Base-by-base conservation (phyloP, 1,140 invertebrate species). In the Hydropsyche tenuis region DNA sequence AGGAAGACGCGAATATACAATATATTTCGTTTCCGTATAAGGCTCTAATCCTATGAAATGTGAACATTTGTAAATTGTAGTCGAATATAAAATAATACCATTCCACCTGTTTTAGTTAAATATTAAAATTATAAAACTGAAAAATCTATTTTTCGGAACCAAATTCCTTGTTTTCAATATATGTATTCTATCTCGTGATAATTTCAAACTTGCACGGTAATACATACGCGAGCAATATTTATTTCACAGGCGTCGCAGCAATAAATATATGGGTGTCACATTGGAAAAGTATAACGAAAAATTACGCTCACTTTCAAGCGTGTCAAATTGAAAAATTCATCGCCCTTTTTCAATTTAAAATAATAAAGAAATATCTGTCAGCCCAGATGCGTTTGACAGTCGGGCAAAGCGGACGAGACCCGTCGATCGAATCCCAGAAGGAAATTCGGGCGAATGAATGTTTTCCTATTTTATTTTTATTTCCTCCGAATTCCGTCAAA, bases 371-470 rank as follows among this genome's bases (percentile, higher is more conserved):
- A 53, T 11, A 53, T 53, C 48, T 53, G 48, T 66, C 42, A 42
- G 7, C 20, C 66, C 66, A 69, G 66, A 42, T 69, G 66, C 66
- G 16, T 69, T 69, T 69, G 66, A 53, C 66, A 69, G 66, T 25
- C n/a, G 45, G 45, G 16, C n/a, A 37, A 65, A 65, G 27, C 20
- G 11, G 30, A 43, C 63, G 27, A 69, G 43, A 69, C 43, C n/a
- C 16, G 48, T 16, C 48, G 48, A 18, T 53, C 20, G 9, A 53
- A 53, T 53, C 16, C 5, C 16, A 2, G 20, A 53, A 20, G 7
- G 16, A 53, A 37, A 37, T 37, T 37, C 30, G 30, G 9, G 30
- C 30, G 30, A 37, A 37, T 9, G 30, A 37, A 37, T 37, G 30
- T 37, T 37, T 37, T 37, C 30, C 30, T 37, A 9, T 37, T 37